Conservation (phyloP, 2,797 vertebrate species). For the Myripristis murdjan region DNA sequence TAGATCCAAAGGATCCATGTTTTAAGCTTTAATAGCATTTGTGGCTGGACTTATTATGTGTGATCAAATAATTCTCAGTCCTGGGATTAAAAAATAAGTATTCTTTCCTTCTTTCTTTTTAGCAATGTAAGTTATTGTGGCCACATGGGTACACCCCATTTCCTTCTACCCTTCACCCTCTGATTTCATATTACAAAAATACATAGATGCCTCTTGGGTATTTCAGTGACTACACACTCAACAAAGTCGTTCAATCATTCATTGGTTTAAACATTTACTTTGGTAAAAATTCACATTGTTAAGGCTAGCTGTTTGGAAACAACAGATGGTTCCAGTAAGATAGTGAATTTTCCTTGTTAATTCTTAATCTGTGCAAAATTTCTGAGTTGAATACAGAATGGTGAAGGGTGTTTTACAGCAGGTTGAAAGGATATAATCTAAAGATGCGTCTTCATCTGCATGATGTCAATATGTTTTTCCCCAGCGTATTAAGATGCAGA, state of each 20-base stretch:
- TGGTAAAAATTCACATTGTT: slow-evolving; percentile 71
- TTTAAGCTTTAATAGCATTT: slow-evolving; percentile 84
- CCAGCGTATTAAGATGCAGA: slow-evolving; percentile 37
- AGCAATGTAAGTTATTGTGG: slow-evolving; percentile 71
- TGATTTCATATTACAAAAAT: slow-evolving; percentile 75
- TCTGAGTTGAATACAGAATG: slow-evolving; percentile 28
- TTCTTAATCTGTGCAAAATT: slow-evolving; percentile 44
- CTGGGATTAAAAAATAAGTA: slow-evolving; percentile 72
- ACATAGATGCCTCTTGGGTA: slow-evolving; percentile 67
- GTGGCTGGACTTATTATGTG: slow-evolving; percentile 82
- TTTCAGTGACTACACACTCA: slow-evolving; percentile 62
- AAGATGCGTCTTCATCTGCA: slow-evolving; percentile 30
- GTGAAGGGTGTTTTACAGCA: slow-evolving; percentile 2
- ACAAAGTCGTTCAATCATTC: slow-evolving; percentile 76
- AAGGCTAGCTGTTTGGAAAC: slow-evolving; percentile 62
- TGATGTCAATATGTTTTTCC: slow-evolving; percentile 19
- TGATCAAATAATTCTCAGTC: slow-evolving; percentile 85
- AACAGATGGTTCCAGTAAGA: slow-evolving; percentile 65
- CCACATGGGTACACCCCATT: slow-evolving; percentile 70
- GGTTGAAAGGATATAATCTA: slow-evolving; percentile 24
- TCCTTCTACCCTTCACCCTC: slow-evolving; percentile 68
- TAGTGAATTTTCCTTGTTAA: slow-evolving; percentile 40
- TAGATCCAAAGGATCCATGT: slow-evolving; percentile 80
- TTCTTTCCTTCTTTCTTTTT: slow-evolving; percentile 66
- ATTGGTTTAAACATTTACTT: slow-evolving; percentile 80